Evolutionary conservation across 2,113 vertebrate genomes (phyloP).

Genomic region (Perognathus longimembris): DNA sequence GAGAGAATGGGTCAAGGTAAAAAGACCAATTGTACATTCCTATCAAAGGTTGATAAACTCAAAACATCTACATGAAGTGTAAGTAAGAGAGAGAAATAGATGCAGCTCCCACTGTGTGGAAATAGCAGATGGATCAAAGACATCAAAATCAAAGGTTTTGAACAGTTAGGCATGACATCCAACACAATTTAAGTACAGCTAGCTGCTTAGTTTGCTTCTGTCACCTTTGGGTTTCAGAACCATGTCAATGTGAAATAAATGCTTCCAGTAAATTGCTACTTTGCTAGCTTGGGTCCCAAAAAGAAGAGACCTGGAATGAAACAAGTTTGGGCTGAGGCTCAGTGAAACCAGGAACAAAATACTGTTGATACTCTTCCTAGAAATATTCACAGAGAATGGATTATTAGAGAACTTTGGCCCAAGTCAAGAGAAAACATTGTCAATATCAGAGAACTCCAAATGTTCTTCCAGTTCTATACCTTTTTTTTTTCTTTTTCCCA

Average conservation of each 20-base stretch:
- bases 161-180: not conserved
- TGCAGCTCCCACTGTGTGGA: not conserved
- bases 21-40: not conserved
- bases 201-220: not conserved
- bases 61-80: not conserved
- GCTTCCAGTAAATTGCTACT: not conserved
- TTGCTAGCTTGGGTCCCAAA: not conserved
- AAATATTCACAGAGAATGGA: not conserved
- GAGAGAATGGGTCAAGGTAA: conserved; percentile 19
- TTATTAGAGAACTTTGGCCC: not conserved
- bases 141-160: not conserved
- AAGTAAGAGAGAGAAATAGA: not conserved
- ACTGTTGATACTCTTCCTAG: not conserved
- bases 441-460: not conserved
- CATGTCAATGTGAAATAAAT: not conserved
- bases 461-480: not conserved
- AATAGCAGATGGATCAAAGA: not conserved
- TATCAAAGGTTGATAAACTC: not conserved
- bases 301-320: conserved; percentile 3
- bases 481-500: not conserved
- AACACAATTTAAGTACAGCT: not conserved
- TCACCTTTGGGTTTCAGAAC: not conserved
- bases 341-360: not conserved
- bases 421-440: not conserved
- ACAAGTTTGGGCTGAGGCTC: not conserved